These are phyloP conservation scores for Ptychodera flava DNA, from an alignment of 35 echinoderm and acorn worm genomes.

Conservation along the genomic window DNA sequence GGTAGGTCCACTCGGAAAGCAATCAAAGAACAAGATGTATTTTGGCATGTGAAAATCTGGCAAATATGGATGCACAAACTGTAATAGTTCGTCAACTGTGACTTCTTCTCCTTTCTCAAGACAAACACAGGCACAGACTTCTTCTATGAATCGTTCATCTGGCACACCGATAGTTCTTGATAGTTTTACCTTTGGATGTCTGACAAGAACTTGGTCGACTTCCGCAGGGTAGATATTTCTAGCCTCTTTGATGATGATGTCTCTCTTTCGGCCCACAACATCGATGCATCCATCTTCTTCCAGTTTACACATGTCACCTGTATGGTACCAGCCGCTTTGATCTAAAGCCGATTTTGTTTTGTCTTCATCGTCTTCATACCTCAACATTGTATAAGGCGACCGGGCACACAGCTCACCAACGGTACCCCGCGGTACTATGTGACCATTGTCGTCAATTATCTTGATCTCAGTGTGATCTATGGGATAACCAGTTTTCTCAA, in stretches of 20 bases:
- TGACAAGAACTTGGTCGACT: slow-evolving; percentile 84
- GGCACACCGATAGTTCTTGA: slow-evolving; percentile 75
- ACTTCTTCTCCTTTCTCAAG: slow-evolving; percentile 34
- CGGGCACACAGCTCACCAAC: no score
- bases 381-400: no score
- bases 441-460: no score
- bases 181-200: slow-evolving; percentile 67
- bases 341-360: no score
- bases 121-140: no score
- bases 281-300: slow-evolving; percentile 64
- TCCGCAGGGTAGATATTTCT: slow-evolving; percentile 86
- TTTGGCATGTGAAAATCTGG: slow-evolving; percentile 57
- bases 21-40: slow-evolving; percentile 38
- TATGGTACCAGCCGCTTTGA: no score
- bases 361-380: no score
- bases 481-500: no score
- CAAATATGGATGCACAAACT: no score
- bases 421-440: no score
- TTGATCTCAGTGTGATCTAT: no score
- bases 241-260: slow-evolving; percentile 79
- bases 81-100: slow-evolving; percentile 53
- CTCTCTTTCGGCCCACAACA: slow-evolving; percentile 73
- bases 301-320: slow-evolving; percentile 68
- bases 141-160: no score
- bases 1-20: slow-evolving; percentile 32